phyloP scores from a whole-genome alignment of 2,888 invertebrate genomes.

The Drosophila formosana region DNA sequence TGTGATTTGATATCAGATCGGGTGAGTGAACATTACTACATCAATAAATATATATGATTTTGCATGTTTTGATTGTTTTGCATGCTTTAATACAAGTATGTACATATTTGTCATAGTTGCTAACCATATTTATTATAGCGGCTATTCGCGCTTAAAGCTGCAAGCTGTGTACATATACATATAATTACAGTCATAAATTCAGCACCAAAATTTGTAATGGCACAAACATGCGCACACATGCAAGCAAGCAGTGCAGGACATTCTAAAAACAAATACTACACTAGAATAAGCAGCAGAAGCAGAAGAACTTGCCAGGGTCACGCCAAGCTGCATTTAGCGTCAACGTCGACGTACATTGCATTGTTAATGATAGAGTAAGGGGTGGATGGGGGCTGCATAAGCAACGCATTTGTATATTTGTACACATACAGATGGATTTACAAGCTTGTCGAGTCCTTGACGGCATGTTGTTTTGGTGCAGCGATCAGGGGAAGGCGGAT shows the following conservation, averaged over 20 bases:
- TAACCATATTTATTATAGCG: slow-evolving; percentile 48
- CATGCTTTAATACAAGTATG: slow-evolving; percentile 18
- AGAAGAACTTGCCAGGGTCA: slow-evolving; percentile 21
- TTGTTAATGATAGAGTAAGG: slow-evolving; percentile 9
- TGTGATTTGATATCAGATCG: slow-evolving; percentile 98
- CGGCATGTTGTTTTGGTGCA: neutral
- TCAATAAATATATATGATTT: slow-evolving; percentile 6
- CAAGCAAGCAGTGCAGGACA: slow-evolving; percentile 45
- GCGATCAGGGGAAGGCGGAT: neutral
- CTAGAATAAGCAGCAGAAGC: neutral
- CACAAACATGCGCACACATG: slow-evolving; percentile 9
- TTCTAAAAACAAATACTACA: slow-evolving; percentile 22
- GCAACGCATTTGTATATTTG: neutral
- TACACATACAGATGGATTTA: neutral
- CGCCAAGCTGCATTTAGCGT: slow-evolving; percentile 29
- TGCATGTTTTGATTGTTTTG: neutral
- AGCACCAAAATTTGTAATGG: slow-evolving; percentile 40
- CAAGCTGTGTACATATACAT: slow-evolving; percentile 39
- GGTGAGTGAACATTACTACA: slow-evolving; percentile 88
- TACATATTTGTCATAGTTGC: slow-evolving; percentile 29
- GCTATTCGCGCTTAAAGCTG: slow-evolving; percentile 34
- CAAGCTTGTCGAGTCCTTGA: slow-evolving; percentile 22
- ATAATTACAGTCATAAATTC: slow-evolving; percentile 46
- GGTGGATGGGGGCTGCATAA: no score
- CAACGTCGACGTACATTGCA: slow-evolving; percentile 13